These are phyloP conservation scores for Campylomormyrus numenius DNA, from an alignment of 2,113 vertebrate species.

Conservation along the genomic window DNA sequence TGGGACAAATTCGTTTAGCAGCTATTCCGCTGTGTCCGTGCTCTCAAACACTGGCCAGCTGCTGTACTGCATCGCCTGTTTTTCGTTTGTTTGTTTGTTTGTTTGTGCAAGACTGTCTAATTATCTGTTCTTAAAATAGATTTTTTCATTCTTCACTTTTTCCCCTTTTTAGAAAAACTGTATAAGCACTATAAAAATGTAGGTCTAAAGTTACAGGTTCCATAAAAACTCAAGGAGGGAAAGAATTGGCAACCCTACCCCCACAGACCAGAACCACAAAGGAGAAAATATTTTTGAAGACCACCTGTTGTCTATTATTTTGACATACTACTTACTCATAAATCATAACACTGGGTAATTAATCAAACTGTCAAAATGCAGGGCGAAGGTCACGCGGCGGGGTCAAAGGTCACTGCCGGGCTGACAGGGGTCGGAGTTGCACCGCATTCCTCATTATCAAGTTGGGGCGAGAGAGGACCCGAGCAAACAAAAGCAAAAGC, in stretches of 20 bases:
- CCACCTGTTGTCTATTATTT: constrained; percentile 99
- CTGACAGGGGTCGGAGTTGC: constrained; percentile 99
- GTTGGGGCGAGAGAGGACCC: constrained; percentile 95
- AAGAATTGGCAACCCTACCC: background rate
- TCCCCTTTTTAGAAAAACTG: background rate
- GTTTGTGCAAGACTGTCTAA: constrained; percentile 30
- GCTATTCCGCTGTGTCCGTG: background rate
- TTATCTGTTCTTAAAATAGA: background rate
- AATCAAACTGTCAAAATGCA: constrained; percentile 99
- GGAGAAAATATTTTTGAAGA: constrained; percentile 54
- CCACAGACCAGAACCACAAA: background rate
- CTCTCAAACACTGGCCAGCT: background rate
- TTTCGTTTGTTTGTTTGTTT: background rate
- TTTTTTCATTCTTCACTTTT: background rate
- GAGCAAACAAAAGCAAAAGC: constrained; percentile 99
- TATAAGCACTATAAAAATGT: background rate
- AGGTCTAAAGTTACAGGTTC: background rate
- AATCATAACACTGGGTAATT: constrained; percentile 99
- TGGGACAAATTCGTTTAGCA: constrained; percentile 25
- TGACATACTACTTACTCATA: constrained; percentile 99
- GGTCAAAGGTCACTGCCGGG: constrained; percentile 90
- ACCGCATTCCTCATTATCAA: constrained; percentile 99
- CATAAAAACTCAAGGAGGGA: background rate
- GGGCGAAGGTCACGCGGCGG: constrained; percentile 83
- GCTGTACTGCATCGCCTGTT: background rate